Conservation (phyloP, 2,888 invertebrate species). For the Syrphus vitripennis region DNA sequence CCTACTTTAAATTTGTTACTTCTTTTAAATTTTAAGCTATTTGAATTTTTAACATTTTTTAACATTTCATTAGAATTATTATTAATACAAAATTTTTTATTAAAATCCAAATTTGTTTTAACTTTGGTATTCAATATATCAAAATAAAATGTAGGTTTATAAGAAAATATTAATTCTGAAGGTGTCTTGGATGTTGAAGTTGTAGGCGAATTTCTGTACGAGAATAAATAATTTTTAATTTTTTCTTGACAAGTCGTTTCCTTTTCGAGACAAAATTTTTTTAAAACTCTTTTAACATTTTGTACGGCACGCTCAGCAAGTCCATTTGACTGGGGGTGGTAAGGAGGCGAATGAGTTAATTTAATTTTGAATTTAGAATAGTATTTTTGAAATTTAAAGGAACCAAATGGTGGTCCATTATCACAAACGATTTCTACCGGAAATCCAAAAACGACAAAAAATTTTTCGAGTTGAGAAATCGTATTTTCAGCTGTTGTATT, state of each 20-base stretch:
- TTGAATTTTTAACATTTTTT: neutral
- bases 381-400: too few relatives aligned
- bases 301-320: too few relatives aligned
- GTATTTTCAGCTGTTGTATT: neutral
- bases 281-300: too few relatives aligned
- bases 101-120: neutral
- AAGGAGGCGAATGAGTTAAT: neutral
- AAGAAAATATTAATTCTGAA: conserved; percentile 15
- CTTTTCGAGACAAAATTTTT: neutral
- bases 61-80: neutral
- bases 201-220: neutral
- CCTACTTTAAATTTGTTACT: neutral
- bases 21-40: neutral
- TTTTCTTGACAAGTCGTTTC: neutral
- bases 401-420: too few relatives aligned
- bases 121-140: neutral
- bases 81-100: neutral
- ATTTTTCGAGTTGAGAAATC: neutral
- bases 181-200: conserved; percentile 14
- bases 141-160: conserved; percentile 4
- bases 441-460: neutral
- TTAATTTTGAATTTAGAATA: neutral
- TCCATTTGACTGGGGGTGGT: neutral
- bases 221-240: neutral
- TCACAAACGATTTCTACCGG: neutral